Evolutionary conservation across 1,140 invertebrate genomes (phyloP).

Genomic region (Panagrolaimus sp.): DNA sequence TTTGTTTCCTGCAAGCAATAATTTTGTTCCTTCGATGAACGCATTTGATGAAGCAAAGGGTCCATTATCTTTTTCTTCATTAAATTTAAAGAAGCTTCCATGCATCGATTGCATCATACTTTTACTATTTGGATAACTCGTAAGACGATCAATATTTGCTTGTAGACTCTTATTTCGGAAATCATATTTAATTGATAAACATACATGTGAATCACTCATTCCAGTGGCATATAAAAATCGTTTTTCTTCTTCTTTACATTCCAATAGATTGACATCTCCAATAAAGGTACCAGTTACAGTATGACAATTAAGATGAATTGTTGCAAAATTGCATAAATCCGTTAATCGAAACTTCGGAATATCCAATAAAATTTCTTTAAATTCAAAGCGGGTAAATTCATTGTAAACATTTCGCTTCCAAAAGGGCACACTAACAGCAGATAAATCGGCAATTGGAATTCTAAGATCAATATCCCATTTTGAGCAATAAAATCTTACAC

Average conservation of each 20-base stretch:
- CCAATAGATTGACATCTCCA: conserved; percentile 27
- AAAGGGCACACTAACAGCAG: not conserved
- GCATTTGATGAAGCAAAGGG: conserved; percentile 31
- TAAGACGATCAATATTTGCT: conserved; percentile 7
- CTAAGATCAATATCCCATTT: conserved; percentile 39
- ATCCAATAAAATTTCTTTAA: conserved; percentile 30
- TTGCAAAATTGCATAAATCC: conserved; percentile 24
- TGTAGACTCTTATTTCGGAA: conserved; percentile 33
- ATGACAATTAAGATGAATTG: conserved; percentile 31
- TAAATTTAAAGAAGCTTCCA: conserved; percentile 25
- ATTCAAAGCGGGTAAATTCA: conserved; percentile 29
- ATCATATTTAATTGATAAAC: conserved; percentile 31
- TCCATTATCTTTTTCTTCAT: conserved; percentile 25
- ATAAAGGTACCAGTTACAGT: conserved; percentile 37
- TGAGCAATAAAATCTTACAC: conserved; percentile 32
- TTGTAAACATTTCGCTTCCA: conserved; percentile 24
- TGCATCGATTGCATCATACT: conserved; percentile 30
- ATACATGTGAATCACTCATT: conserved; percentile 20
- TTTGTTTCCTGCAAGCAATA: conserved; percentile 30
- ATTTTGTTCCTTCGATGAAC: conserved; percentile 28
- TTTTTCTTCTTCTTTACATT: conserved; percentile 33
- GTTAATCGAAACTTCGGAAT: conserved; percentile 34
- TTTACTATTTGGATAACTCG: conserved; percentile 14
- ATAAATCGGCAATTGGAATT: conserved; percentile 37
- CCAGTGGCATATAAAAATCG: conserved; percentile 31